phyloP scores from a whole-genome alignment of 1,140 invertebrate genomes.

The Leucophenga varia region DNA sequence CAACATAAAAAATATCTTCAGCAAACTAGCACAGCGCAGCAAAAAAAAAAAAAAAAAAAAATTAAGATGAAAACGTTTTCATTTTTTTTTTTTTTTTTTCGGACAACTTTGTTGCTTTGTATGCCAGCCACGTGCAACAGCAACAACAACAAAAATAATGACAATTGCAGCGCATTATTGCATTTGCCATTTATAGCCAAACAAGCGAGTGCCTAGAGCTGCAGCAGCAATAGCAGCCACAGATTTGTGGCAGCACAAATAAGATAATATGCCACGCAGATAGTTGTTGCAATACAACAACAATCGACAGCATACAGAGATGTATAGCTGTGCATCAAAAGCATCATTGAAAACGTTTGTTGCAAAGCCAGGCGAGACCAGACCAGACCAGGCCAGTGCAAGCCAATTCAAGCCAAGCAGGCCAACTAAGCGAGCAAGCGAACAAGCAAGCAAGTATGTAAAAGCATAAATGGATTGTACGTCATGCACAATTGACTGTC shows the following conservation, averaged over 20 bases:
- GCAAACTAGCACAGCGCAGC: slow-evolving; percentile 14
- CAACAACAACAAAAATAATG: slow-evolving; percentile 40
- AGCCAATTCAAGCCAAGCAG: too few relatives aligned
- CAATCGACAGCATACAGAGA: slow-evolving; percentile 36
- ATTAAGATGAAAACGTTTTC: background rate
- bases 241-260: slow-evolving; percentile 17
- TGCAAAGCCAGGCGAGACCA: too few relatives aligned
- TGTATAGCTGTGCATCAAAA: slow-evolving; percentile 30
- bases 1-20: slow-evolving; percentile 50
- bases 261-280: slow-evolving; percentile 32
- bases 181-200: slow-evolving; percentile 31
- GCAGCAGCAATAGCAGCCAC: slow-evolving; percentile 9
- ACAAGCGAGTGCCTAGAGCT: too few relatives aligned
- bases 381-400: too few relatives aligned
- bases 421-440: too few relatives aligned
- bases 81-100: too few relatives aligned
- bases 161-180: too few relatives aligned
- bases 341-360: too few relatives aligned
- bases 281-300: slow-evolving; percentile 12
- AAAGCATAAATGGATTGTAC: slow-evolving; percentile 49
- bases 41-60: background rate
- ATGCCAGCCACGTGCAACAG: slow-evolving; percentile 12
- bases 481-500: slow-evolving; percentile 49
- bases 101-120: background rate
- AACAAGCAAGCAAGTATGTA: slow-evolving; percentile 39